A percentile compares a stretch with the other conserved stretches of the same genome.
Conservation (phyloP, 2,113 vertebrate genomes). For the Pituophis catenifer region DNA sequence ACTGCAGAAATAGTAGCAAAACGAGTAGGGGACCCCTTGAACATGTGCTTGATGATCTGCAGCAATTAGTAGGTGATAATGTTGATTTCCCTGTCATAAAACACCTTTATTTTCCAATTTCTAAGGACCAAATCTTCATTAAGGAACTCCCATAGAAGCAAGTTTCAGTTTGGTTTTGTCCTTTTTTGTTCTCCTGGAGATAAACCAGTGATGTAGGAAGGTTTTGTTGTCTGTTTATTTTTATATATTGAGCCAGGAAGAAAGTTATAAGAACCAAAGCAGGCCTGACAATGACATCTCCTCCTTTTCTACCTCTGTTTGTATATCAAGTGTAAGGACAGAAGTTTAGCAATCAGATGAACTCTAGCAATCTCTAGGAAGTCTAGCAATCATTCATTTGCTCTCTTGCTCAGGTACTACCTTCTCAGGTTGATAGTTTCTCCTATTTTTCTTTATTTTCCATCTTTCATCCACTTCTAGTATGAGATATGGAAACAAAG, state of each 20-base stretch:
- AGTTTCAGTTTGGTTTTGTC: neutral
- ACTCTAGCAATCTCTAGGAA: neutral
- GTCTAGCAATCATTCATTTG: neutral
- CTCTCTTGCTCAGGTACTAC: neutral
- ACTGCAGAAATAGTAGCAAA: neutral
- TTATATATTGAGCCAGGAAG: neutral
- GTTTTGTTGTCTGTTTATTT: neutral
- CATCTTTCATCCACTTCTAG: neutral
- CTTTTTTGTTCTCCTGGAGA: neutral
- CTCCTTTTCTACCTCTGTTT: neutral
- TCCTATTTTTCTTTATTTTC: neutral
- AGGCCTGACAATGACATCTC: neutral
- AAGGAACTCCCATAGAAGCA: neutral
- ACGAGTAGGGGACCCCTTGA: neutral
- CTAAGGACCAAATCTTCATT: neutral
- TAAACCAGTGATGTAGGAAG: neutral
- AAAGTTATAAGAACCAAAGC: neutral
- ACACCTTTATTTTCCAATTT: neutral
- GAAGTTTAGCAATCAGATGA: neutral
- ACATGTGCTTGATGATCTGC: neutral
- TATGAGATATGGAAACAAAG: neutral
- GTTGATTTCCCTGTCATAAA: neutral
- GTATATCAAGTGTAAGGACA: neutral
- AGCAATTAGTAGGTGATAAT: neutral
- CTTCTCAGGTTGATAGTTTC: neutral